Conservation (phyloP, 2,797 vertebrate species). For the Pseudopleuronectes americanus region DNA sequence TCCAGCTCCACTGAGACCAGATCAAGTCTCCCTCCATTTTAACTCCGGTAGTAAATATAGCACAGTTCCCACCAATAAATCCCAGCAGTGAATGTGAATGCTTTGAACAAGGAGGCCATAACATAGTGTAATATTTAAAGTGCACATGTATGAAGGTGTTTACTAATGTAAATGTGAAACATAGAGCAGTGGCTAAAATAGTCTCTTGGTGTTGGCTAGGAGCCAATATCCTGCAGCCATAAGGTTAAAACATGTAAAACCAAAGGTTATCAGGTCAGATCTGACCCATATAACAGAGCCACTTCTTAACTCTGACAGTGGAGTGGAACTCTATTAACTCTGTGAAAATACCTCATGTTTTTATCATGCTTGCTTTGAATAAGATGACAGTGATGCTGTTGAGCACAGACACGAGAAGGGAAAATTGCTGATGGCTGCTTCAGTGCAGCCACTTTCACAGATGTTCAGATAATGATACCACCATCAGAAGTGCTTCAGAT, state of each 20-base stretch:
- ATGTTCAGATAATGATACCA: too few relatives aligned
- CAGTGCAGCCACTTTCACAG: constrained; percentile 6
- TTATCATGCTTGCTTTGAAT: constrained; percentile 1
- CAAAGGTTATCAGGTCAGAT: constrained; percentile 55
- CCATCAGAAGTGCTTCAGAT: too few relatives aligned
- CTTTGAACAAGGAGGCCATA: background rate
- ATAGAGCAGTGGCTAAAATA: background rate
- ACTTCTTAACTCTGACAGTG: constrained; percentile 15
- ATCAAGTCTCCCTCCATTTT: constrained; percentile 13
- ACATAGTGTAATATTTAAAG: background rate
- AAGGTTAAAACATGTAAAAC: constrained; percentile 13
- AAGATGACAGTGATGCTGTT: constrained; percentile 20
- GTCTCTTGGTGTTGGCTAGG: constrained; percentile 35
- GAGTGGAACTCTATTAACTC: constrained; percentile 7
- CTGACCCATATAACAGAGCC: constrained; percentile 47
- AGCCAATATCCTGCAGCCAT: constrained; percentile 51
- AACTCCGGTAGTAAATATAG: background rate
- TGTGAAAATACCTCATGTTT: constrained; percentile 17
- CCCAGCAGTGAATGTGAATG: background rate
- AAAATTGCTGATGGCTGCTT: constrained; percentile 14
- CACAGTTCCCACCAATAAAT: background rate
- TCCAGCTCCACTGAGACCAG: constrained; percentile 13
- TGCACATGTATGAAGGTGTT: constrained; percentile 6
- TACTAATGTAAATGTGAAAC: constrained; percentile 3
- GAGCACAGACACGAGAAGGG: background rate